A percentile compares a stretch with the other conserved stretches of the same genome.
phyloP scores from a whole-genome alignment of 2,888 invertebrate species.

The Chaetogeoica ovagalla region DNA sequence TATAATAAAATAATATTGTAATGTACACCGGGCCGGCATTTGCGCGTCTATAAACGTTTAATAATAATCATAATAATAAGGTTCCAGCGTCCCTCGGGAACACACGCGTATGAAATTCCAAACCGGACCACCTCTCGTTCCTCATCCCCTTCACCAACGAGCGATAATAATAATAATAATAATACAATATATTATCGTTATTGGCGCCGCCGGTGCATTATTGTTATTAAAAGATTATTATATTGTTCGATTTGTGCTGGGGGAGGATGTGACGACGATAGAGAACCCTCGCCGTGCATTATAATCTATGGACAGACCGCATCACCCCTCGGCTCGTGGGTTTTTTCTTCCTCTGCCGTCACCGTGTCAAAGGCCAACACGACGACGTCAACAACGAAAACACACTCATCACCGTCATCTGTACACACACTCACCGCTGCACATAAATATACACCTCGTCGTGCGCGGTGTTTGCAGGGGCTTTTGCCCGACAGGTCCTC shows the following conservation, averaged over 20 bases:
- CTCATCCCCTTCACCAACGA: conserved; percentile 16
- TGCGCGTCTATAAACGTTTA: too few relatives aligned
- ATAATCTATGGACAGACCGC: neutral
- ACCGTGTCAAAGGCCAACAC: conserved; percentile 46
- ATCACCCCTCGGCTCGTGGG: neutral
- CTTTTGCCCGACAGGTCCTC: neutral
- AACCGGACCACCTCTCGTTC: conserved; percentile 34
- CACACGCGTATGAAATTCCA: conserved; percentile 41
- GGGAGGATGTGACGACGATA: conserved; percentile 23
- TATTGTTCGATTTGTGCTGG: conserved; percentile 48
- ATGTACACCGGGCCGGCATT: too few relatives aligned
- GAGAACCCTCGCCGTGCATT: neutral
- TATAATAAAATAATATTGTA: too few relatives aligned
- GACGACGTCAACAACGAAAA: neutral
- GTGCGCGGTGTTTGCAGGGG: too few relatives aligned
- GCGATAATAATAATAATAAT: conserved; percentile 3
- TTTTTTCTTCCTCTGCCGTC: neutral
- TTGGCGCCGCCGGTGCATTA: conserved; percentile 49
- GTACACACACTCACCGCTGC: too few relatives aligned
- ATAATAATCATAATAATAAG: neutral
- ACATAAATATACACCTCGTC: neutral
- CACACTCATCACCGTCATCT: too few relatives aligned
- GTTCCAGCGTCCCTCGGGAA: conserved; percentile 34
- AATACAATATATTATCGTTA: neutral
- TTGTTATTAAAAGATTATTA: conserved; percentile 51